Evolutionary conservation across 2,888 invertebrate species (phyloP), one percentile per base, ranked within the genome.

Genomic region (Latrodectus hesperus): DNA sequence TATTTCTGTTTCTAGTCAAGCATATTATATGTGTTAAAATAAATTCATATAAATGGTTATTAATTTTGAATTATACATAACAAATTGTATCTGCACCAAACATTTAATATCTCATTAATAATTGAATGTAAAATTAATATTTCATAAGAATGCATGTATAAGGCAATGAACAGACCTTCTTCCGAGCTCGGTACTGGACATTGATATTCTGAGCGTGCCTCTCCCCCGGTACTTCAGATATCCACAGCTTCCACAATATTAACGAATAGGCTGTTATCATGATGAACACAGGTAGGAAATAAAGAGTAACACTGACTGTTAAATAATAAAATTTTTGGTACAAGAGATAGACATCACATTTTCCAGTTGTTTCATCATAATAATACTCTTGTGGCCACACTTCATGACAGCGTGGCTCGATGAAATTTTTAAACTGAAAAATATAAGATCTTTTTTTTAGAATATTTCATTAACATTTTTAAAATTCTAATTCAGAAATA

Each of bases 161-260:
- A 3, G 53, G 17, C 17, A 75, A 9, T 6, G 52, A 79, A 49
- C 87, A 53, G 53, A 91, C 91, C 89, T 91, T 91, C 81, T 90
- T 90, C 68, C 90, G 90, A 8, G 91, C 89, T 82, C 90, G 84
- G 52, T 89, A 91, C 84, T 92, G 92, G 2, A 91, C 90, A 79
- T 89, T 90, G 11, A 91, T 90, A 72, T 92, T 92, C 16, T 91
- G 91, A 67, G 90, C 90, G 53, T 91, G 90, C 26, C 91, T 49
- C 38, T 88, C 88, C 11, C 88, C 88, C 3, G 88, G 88, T 5
- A 88, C 88, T 55, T 88, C 81, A 4, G 79, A 81, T 22, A 84
- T 85, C 88, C 88, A 88, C 9, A 89, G 52, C 14, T 80, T 86
- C 79, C 88, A 89, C 9, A 89, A 65, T 26, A 89, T 89, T 22